Conservation (phyloP, 2,113 vertebrate genomes). For the Tachysurus fulvidraco region DNA sequence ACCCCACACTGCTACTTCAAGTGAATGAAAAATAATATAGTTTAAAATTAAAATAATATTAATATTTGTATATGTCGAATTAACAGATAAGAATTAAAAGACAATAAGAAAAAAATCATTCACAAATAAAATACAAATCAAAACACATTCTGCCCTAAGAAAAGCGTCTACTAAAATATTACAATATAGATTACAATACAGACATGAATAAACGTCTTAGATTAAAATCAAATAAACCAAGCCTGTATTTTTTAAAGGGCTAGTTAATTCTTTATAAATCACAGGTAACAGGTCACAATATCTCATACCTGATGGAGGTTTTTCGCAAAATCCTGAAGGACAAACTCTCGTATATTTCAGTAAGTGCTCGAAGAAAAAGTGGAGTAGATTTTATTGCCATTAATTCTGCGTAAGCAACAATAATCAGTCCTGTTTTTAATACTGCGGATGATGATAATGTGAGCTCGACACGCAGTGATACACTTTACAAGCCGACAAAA, state of each 20-base stretch:
- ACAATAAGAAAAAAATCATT: background rate
- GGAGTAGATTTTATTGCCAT: constrained; percentile 56
- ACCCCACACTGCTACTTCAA: background rate
- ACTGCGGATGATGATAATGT: no score
- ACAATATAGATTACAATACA: background rate
- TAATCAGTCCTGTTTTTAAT: background rate
- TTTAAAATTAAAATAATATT: no score
- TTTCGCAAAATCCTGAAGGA: constrained; percentile 40
- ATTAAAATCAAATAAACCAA: background rate
- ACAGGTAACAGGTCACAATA: background rate
- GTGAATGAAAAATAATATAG: background rate
- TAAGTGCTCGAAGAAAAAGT: constrained; percentile 49
- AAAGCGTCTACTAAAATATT: background rate
- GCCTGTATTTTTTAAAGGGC: no score
- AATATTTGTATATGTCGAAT: background rate
- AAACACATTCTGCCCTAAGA: background rate
- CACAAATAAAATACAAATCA: background rate
- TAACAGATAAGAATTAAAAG: background rate
- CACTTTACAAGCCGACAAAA: background rate
- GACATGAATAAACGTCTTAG: background rate
- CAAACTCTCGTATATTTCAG: constrained; percentile 54
- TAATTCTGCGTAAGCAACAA: constrained; percentile 2
- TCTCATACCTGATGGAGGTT: constrained; percentile 62
- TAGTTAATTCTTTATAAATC: background rate
- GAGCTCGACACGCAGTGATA: background rate